A percentile compares a stretch with the other conserved stretches of the same genome.
Conservation (phyloP, 2,888 invertebrate genomes). For the Campoletis raptor region DNA sequence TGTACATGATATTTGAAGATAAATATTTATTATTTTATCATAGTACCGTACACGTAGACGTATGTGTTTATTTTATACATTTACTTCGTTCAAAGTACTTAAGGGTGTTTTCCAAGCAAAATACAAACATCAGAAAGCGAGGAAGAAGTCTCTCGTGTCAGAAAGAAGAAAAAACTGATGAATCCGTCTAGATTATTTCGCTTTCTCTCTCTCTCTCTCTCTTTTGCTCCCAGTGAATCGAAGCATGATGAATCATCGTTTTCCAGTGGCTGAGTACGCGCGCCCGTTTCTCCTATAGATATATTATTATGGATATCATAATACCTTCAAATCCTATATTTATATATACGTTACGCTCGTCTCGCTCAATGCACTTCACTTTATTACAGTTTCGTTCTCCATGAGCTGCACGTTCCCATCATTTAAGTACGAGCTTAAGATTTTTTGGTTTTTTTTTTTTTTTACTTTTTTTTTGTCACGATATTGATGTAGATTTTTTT, state of each 20-base stretch:
- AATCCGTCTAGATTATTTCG: conserved; percentile 51
- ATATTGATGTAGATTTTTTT: neutral
- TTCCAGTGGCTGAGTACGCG: conserved; percentile 65
- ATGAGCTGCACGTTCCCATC: conserved; percentile 60
- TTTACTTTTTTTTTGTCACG: neutral
- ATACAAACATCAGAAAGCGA: conserved; percentile 40
- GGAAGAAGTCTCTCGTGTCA: conserved; percentile 38
- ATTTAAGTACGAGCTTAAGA: conserved; percentile 29
- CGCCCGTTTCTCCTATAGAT: conserved; percentile 40
- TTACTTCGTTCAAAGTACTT: conserved; percentile 36
- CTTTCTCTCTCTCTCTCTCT: conserved; percentile 20
- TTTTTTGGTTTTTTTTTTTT: conserved; percentile 3
- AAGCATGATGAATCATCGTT: conserved; percentile 75
- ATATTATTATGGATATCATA: conserved; percentile 10
- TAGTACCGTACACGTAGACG: neutral
- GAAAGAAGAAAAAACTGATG: conserved; percentile 64
- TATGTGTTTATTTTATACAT: neutral
- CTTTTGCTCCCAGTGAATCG: conserved; percentile 62
- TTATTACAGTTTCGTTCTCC: conserved; percentile 63
- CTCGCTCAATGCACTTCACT: conserved; percentile 60
- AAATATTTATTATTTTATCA: too few species aligned
- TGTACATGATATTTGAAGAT: too few species aligned
- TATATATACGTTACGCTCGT: conserved; percentile 25
- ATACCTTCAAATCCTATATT: conserved; percentile 16
- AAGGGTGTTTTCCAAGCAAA: conserved; percentile 55